Base-by-base conservation (phyloP, 2,888 invertebrate species). In the Ophioninae sp. region DNA sequence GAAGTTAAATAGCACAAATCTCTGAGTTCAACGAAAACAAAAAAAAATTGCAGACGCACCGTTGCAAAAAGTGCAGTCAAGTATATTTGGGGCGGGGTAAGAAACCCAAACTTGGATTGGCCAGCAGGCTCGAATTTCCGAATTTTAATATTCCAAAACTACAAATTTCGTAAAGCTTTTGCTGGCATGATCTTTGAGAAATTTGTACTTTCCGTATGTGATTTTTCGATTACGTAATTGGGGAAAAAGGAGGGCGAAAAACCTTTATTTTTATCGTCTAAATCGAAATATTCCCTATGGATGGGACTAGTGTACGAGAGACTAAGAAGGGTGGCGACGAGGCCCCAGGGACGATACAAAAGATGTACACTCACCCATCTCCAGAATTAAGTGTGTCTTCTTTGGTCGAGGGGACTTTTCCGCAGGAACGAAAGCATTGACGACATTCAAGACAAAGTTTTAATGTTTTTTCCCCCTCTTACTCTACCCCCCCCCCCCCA, bases 391-490 rank as follows among this genome's bases (percentile, higher is more conserved):
- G 44, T 59, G 44, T 61, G 59, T 61, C 50, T 59, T 41, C 21
- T 61, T 77, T 10, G 59, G 41, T 21, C 30, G 78, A 78, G 69
- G 77, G 39, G 37, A 59, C 6, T 73, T 62, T 1, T 56, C 64
- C 23, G 21, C 50, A 62, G 44, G 61, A 69, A 76, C 81, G 79
- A 68, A 75, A 76, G 79, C 77, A 79, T 61, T 70, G 85, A 86
- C 83, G 88, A 69, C 77, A 62, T 59, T 23, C 30, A 68, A 77
- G 77, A 69, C 88, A 89, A 90, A 90, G 88, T 90, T 90, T 90
- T 89, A 90, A 90, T 90, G 90, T 90, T 90, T 90, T 90, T 90
- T 21, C 90, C 90, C 89, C 89, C 89, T 90, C 90, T 90, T 57
- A 30, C 61, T 41, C 59, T 59, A n/a, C n/a, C n/a, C n/a, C n/a